Base-by-base conservation (phyloP, 1,140 invertebrate genomes). In the Hesperophylax magnus region DNA sequence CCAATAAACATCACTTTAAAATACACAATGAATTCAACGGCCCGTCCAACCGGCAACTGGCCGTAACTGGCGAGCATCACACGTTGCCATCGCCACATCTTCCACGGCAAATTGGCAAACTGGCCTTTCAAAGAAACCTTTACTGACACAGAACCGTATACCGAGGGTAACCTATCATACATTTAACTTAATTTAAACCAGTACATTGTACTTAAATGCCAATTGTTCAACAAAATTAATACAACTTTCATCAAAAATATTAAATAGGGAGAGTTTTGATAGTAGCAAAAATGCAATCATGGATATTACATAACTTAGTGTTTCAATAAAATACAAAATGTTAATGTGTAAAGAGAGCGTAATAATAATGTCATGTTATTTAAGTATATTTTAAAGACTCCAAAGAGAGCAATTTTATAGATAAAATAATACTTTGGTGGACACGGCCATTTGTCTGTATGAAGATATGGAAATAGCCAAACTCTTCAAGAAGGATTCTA, bases 121-220 rank as follows among this genome's bases (percentile, higher is more conserved):
- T 74, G 52, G 54, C 20, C 20, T 74, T 56, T 54, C 8, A 24
- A 74, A 74, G 39, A 34, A 76, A 82, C 84, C 85, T 85, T 85
- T 82, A 82, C 76, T 81, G 78, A 79, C 65, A 74, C 63, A 52
- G 34, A 72, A 63, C 71, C 56, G 79, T 61, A 63, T 74, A 75
- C 71, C 58, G 69, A 75, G 52, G 69, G 58, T 56, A 58, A 39
- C 80, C 75, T 83, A 81, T 78, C 75, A 78, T 69, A 78, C 81
- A 58, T 31, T 76, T 18, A 76, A 76, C 72, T 76, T 76, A 76
- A 76, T 76, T 72, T 78, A 52, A 63, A 79, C 24, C 7, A 79
- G 77, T 79, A 79, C 77, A 79, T 79, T 71, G 77, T 79, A 79
- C 77, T 79, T 79, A 79, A 79, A 79, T 79, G 77, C 77, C 67